Conservation (phyloP, 2,113 vertebrate species). For the Camelus bactrianus region DNA sequence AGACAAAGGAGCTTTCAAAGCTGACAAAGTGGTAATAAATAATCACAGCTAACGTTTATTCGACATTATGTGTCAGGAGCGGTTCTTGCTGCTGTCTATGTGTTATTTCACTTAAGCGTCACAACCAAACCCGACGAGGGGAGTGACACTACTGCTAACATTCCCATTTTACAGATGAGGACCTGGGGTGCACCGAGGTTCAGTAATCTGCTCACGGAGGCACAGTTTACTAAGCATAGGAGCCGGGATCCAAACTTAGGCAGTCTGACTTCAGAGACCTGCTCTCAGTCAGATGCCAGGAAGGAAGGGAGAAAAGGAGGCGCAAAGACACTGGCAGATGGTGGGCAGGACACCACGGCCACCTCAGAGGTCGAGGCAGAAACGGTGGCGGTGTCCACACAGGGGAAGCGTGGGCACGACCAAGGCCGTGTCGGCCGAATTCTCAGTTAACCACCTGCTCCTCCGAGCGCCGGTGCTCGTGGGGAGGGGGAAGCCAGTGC, state of each 20-base stretch:
- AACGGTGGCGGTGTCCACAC: not conserved
- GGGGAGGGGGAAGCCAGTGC: not conserved
- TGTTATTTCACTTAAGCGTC: not conserved
- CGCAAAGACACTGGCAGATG: not conserved
- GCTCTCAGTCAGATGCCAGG: not conserved
- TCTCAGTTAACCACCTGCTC: not conserved
- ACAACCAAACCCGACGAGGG: not conserved
- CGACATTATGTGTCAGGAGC: conserved; percentile 13
- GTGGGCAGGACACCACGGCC: not conserved
- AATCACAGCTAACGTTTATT: not conserved
- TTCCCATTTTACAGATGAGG: not conserved
- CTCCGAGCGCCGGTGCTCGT: not conserved
- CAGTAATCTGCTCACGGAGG: not conserved
- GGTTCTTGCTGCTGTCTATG: not conserved
- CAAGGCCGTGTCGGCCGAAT: not conserved
- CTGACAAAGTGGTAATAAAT: not conserved
- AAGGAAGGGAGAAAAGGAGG: not conserved
- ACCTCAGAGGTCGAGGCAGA: not conserved
- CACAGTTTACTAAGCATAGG: not conserved
- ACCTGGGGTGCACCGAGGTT: not conserved
- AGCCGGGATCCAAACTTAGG: not conserved
- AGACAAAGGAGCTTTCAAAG: not conserved
- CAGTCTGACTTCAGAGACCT: not conserved
- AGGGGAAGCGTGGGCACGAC: not conserved
- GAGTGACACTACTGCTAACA: not conserved